Conservation (phyloP, 2,888 invertebrate genomes). For the Thymelicus sylvestris region DNA sequence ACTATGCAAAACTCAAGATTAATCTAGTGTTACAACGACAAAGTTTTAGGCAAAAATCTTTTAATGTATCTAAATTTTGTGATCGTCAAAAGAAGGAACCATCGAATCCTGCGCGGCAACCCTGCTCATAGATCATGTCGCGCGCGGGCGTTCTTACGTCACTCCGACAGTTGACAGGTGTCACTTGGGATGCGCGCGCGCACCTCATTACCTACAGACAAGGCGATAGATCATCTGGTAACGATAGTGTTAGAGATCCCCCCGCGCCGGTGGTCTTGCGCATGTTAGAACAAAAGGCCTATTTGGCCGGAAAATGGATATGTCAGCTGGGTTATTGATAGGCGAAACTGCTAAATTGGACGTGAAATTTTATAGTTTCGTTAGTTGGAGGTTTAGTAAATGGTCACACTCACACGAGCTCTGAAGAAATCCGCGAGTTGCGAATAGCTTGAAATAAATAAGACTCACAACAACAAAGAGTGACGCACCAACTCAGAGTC, state of each 20-base stretch:
- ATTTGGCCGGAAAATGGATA: conserved; percentile 66
- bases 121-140: conserved; percentile 62
- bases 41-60: too few species aligned
- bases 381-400: not conserved
- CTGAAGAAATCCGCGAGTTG: too few species aligned
- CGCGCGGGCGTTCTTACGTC: conserved; percentile 76
- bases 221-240: conserved; percentile 76
- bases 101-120: not conserved
- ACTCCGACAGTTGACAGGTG: conserved; percentile 79
- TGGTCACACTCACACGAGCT: not conserved
- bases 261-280: conserved; percentile 70
- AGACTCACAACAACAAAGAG: too few species aligned
- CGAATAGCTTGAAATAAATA: too few species aligned
- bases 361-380: conserved; percentile 31
- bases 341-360: conserved; percentile 46
- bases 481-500: too few species aligned
- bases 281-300: conserved; percentile 59
- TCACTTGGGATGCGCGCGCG: conserved; percentile 72
- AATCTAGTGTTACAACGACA: too few species aligned
- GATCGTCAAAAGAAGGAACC: not conserved
- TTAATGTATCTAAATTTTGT: not conserved
- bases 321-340: conserved; percentile 47
- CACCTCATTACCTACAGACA: conserved; percentile 59
- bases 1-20: too few species aligned
- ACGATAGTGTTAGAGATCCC: conserved; percentile 76